phyloP scores from a whole-genome alignment of 2,113 vertebrate species.

The Hassar affinis region DNA sequence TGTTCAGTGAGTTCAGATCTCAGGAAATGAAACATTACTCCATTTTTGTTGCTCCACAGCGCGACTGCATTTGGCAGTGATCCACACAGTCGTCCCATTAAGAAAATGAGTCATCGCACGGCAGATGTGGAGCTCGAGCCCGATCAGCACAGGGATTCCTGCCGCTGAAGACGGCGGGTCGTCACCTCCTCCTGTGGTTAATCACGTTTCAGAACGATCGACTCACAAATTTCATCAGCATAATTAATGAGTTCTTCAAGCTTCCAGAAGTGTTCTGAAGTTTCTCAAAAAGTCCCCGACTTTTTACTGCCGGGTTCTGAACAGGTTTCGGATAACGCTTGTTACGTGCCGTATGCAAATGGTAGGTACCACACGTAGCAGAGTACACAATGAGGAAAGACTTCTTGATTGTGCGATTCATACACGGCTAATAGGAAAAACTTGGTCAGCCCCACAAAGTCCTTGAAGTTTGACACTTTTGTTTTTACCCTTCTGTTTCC shows the following conservation, averaged over 20 bases:
- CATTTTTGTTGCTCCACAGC: background rate
- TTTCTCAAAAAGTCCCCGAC: background rate
- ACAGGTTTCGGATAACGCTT: background rate
- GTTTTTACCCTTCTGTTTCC: background rate
- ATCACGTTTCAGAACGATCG: conserved; percentile 66
- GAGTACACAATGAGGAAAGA: background rate
- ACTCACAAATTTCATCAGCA: conserved; percentile 68
- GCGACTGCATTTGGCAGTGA: background rate
- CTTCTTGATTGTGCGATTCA: background rate
- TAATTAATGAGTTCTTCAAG: conserved; percentile 48
- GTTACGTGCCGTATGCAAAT: background rate
- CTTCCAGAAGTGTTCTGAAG: background rate
- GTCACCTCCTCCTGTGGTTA: conserved; percentile 65
- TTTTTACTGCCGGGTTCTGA: background rate
- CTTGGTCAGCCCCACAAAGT: background rate
- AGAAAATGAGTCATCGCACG: conserved; percentile 61
- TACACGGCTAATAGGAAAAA: background rate
- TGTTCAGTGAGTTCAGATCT: conserved; percentile 1
- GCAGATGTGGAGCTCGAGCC: conserved; percentile 47
- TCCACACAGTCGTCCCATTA: conserved; percentile 59
- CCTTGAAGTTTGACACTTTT: background rate
- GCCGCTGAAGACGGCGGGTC: conserved; percentile 62
- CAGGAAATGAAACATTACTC: background rate
- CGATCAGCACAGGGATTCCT: conserved; percentile 55
- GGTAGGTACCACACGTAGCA: background rate